Percentiles rank a stretch among this genome's conserved stretches.
These are phyloP conservation scores for Thunnus maccoyii DNA, from an alignment of 2,113 vertebrate species.

Conservation along the genomic window DNA sequence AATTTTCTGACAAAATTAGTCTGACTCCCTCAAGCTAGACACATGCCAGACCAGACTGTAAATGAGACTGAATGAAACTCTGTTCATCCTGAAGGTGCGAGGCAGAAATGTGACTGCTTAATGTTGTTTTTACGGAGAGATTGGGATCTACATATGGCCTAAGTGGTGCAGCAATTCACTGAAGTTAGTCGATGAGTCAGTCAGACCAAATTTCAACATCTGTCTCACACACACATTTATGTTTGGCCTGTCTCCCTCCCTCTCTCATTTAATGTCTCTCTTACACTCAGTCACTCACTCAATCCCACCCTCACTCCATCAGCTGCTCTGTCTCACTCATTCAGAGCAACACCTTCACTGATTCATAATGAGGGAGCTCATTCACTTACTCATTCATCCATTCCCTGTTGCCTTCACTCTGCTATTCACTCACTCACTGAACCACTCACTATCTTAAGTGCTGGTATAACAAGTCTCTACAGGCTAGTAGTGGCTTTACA, in stretches of 20 bases:
- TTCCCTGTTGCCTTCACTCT: neutral
- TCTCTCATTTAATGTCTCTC: slow-evolving; percentile 38
- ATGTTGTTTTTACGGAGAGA: slow-evolving; percentile 49
- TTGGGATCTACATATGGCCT: slow-evolving; percentile 39
- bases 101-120: slow-evolving; percentile 38
- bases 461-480: slow-evolving; percentile 5
- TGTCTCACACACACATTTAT: slow-evolving; percentile 22
- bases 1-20: slow-evolving; percentile 71
- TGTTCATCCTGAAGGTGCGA: slow-evolving; percentile 34
- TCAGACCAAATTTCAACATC: slow-evolving; percentile 7
- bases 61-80: slow-evolving; percentile 54
- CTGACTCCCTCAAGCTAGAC: slow-evolving; percentile 63
- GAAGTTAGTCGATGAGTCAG: slow-evolving; percentile 28
- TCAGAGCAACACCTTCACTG: slow-evolving; percentile 28
- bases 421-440: neutral
- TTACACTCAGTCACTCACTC: slow-evolving; percentile 34
- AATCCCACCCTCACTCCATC: slow-evolving; percentile 9
- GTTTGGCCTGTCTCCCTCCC: neutral
- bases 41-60: slow-evolving; percentile 65
- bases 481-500: slow-evolving; percentile 18
- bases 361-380: slow-evolving; percentile 32
- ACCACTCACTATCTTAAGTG: neutral
- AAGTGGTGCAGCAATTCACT: slow-evolving; percentile 22
- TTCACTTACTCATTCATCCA: slow-evolving; percentile 13
- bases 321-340: slow-evolving; percentile 5